Evolutionary conservation across 92 coral and sea anemone species (phyloP), one percentile per base, ranked within the genome.

Genomic region (Desmophyllum pertusum): DNA sequence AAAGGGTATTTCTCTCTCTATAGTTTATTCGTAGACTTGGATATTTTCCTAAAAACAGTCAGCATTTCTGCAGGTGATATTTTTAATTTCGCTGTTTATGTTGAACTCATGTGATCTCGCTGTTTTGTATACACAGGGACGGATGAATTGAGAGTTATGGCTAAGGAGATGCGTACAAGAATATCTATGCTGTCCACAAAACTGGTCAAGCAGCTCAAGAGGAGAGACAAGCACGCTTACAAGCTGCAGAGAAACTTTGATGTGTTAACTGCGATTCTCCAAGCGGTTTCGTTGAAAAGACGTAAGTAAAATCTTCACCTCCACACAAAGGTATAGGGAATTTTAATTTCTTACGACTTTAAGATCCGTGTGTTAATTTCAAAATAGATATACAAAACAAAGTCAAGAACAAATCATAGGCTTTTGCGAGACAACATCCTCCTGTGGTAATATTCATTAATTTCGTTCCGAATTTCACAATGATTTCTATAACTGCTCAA

Each of bases 211-310:
- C 99, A 96, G 83, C 91, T 96, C 42, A 96, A 96, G 73, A 77
- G 99, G 81, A 88, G 99, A 45, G 99, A 95, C 57, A 96, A 94
- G 69, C 95, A 96, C 57, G 99, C 99, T 18, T 96, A 94, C 88
- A 96, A 94, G 65, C 87, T 96, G 4, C 99, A 96, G 66, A 91
- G 93, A 84, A 96, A 94, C 83, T 96, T 96, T 62, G 99, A 96
- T 75, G 87, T 96, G 40, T 85, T 96, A 23, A 96, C 99, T 37
- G 99, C 99, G 3, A 92, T 96, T 48, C 97, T 96, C 21, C 99
- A 96, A 90, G 99, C 99, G 1, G 99, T 96, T 65, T 96, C 99
- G 38, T 91, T 87, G 10, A 96, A 96, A 85, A 90, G 99, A 88
- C 94, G 99, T 96, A 84, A 94, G 99, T 96, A 51, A 5, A 36